A percentile compares a stretch with the other conserved stretches of the same genome.
These are phyloP conservation scores for Xestia rhomboidea DNA, from an alignment of 2,888 invertebrate genomes.

Conservation along the genomic window DNA sequence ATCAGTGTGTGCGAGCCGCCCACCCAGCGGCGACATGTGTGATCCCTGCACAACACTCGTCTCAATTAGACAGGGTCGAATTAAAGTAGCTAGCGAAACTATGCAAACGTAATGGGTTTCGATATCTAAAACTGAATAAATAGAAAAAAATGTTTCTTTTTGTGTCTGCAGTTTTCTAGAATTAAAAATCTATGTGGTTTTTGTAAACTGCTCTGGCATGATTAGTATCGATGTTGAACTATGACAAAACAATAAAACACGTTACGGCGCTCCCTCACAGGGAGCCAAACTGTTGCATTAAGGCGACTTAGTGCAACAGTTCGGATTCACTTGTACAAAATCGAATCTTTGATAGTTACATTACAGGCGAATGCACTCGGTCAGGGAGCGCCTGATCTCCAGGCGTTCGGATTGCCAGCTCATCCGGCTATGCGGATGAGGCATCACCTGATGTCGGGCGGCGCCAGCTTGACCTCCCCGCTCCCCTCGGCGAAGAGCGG, in stretches of 20 bases:
- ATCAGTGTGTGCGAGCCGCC: slow-evolving; percentile 66
- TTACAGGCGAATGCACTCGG: neutral
- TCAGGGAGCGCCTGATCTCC: neutral
- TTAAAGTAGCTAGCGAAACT: neutral
- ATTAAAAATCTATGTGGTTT: neutral
- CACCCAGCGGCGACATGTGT: slow-evolving; percentile 66
- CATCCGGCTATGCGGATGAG: neutral
- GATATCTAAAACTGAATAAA: neutral
- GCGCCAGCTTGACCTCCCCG: slow-evolving; percentile 8
- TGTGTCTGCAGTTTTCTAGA: neutral
- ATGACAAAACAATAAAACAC: neutral
- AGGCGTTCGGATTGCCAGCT: neutral
- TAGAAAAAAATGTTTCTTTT: neutral
- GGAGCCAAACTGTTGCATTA: no score
- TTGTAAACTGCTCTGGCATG: neutral
- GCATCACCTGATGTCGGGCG: slow-evolving; percentile 32
- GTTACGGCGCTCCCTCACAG: neutral
- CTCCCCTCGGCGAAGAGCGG: slow-evolving; percentile 31
- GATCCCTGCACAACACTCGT: slow-evolving; percentile 34
- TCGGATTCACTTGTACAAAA: neutral
- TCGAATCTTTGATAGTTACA: neutral
- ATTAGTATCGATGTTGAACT: neutral
- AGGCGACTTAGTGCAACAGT: neutral
- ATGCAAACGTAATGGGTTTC: neutral
- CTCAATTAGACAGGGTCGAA: neutral